These are phyloP conservation scores for Oophaga sylvatica DNA, from an alignment of 2,797 vertebrate genomes.

Conservation along the genomic window DNA sequence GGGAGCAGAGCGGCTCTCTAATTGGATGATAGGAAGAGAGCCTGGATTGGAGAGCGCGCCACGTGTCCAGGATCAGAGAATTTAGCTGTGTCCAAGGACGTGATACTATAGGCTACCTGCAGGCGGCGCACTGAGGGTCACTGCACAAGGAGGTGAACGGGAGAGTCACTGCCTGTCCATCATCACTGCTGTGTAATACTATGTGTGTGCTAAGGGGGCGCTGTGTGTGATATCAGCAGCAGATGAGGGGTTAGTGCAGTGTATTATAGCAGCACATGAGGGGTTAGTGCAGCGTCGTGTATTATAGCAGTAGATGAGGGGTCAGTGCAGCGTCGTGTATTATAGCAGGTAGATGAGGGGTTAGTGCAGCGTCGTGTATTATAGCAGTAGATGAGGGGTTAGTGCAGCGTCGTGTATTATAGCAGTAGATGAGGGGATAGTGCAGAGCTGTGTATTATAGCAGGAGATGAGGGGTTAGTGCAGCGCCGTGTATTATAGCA, in stretches of 20 bases:
- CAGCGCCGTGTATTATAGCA: neutral
- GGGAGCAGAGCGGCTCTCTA: slow-evolving; percentile 12
- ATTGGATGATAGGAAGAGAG: slow-evolving; percentile 19
- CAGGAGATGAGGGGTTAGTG: neutral
- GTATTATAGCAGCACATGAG: neutral
- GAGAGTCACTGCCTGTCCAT: too few relatives aligned
- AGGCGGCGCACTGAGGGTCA: neutral
- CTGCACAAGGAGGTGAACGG: neutral
- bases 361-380: too few relatives aligned
- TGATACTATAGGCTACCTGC: neutral
- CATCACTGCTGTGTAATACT: too few relatives aligned
- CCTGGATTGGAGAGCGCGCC: neutral
- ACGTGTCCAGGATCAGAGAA: neutral
- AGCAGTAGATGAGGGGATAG: neutral
- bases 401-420: neutral
- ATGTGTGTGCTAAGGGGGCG: neutral
- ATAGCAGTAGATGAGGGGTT: too few relatives aligned
- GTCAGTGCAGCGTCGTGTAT: neutral
- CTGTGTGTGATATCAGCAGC: too few relatives aligned
- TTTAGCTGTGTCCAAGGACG: neutral
- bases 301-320: neutral
- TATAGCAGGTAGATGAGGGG: neutral
- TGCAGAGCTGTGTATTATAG: neutral
- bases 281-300: neutral
- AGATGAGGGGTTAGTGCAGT: neutral